Percentiles rank a stretch among this genome's conserved stretches.
Conservation (phyloP, 37 sponge, comb jelly and placozoan genomes). For the Cladorhizidae sp. region DNA sequence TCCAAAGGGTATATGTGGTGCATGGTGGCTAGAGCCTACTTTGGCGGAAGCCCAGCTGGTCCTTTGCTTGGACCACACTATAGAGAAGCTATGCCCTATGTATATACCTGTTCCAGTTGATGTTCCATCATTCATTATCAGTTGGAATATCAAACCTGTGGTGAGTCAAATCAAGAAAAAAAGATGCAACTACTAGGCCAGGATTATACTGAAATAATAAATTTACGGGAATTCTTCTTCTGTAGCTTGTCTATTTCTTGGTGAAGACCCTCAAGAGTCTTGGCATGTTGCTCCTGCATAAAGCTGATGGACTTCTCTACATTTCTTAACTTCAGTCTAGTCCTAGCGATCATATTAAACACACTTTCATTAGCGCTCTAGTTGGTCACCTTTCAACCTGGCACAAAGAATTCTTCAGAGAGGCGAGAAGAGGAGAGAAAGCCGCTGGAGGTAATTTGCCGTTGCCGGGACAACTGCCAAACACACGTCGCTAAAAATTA, state of each 20-base stretch:
- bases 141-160: constrained; percentile 69
- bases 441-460: too few species aligned
- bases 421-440: background rate
- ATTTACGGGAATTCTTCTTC: constrained; percentile 87
- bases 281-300: constrained; percentile 88
- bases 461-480: constrained; percentile 15
- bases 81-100: too few species aligned
- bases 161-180: background rate
- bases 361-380: background rate
- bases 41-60: too few species aligned
- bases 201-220: too few species aligned
- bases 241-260: constrained; percentile 87
- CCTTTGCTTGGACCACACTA: too few species aligned
- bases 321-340: constrained; percentile 53
- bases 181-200: too few species aligned
- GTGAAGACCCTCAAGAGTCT: constrained; percentile 87
- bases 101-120: background rate
- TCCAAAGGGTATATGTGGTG: too few species aligned
- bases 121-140: constrained; percentile 49
- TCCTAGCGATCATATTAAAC: constrained; percentile 44
- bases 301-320: constrained; percentile 85
- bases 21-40: too few species aligned
- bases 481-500: background rate
- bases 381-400: background rate
- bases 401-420: background rate